These are phyloP conservation scores for Tinea pellionella DNA, from an alignment of 2,888 invertebrate species.

Conservation along the genomic window DNA sequence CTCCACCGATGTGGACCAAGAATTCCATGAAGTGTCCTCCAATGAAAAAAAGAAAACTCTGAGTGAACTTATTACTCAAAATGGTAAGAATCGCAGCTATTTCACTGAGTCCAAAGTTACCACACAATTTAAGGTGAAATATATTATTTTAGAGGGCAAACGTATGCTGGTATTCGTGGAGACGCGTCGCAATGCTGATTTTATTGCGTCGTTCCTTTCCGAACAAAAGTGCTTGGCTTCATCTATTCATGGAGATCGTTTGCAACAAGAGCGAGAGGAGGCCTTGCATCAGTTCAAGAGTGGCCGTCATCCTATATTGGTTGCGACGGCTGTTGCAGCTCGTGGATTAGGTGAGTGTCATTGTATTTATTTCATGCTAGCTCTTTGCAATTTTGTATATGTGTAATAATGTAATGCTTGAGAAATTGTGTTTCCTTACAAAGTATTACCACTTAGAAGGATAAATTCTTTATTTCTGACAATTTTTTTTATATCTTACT, in stretches of 20 bases:
- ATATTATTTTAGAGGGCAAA: conserved; percentile 36
- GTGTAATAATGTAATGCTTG: too few relatives aligned
- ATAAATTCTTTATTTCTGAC: too few relatives aligned
- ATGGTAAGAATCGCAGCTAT: conserved; percentile 60
- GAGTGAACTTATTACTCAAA: conserved; percentile 73
- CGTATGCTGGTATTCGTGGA: conserved; percentile 90
- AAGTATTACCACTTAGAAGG: too few relatives aligned
- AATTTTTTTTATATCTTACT: too few relatives aligned
- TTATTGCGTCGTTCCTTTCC: conserved; percentile 84
- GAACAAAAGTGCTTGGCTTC: conserved; percentile 88
- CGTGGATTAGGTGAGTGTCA: conserved; percentile 78
- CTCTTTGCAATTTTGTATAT: too few relatives aligned
- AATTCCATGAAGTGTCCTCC: conserved; percentile 75
- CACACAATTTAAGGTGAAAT: too few relatives aligned
- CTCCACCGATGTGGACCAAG: conserved; percentile 89
- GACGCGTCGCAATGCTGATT: conserved; percentile 90
- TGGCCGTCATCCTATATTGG: conserved; percentile 82
- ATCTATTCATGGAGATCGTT: conserved; percentile 97
- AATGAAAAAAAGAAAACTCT: conserved; percentile 82
- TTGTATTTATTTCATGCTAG: not conserved
- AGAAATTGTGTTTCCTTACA: too few relatives aligned
- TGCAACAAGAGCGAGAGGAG: conserved; percentile 95
- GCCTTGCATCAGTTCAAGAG: conserved; percentile 90
- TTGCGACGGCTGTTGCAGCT: conserved; percentile 96
- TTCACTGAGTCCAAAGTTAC: too few relatives aligned